A percentile compares a stretch with the other conserved stretches of the same genome.
These are phyloP conservation scores for Notoglanidium macrostoma DNA, from an alignment of 2,797 vertebrate species.

Conservation along the genomic window DNA sequence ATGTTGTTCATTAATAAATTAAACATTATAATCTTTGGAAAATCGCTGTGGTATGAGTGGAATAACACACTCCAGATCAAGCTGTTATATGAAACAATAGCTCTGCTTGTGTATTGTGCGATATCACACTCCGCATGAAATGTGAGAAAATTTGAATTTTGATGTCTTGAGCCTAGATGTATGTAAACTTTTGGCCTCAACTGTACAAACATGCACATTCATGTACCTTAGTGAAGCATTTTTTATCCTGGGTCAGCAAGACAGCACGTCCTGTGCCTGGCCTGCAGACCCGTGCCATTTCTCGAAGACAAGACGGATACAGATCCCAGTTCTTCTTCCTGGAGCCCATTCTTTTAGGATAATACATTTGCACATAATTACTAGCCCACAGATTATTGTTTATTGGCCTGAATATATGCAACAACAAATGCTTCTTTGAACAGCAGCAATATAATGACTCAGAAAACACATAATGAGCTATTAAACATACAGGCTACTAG, in stretches of 20 bases:
- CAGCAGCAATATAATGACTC: background rate
- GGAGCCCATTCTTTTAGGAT: constrained; percentile 86
- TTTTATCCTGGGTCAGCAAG: constrained; percentile 95
- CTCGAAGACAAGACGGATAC: constrained; percentile 90
- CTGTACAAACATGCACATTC: background rate
- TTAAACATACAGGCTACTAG: background rate
- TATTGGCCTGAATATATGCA: background rate
- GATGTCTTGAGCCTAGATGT: background rate
- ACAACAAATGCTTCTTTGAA: background rate
- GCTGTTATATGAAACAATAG: background rate
- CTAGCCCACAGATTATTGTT: background rate
- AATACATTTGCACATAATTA: constrained; percentile 9
- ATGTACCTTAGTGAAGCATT: constrained; percentile 92
- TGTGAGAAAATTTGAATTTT: background rate
- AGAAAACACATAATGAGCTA: background rate
- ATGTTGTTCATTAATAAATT: background rate
- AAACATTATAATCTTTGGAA: background rate
- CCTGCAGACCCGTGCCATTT: constrained; percentile 91
- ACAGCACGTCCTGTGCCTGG: constrained; percentile 88
- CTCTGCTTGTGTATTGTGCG: background rate
- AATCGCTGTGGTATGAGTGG: background rate
- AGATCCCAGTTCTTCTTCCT: constrained; percentile 97
- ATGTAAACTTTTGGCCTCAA: background rate
- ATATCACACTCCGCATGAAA: background rate
- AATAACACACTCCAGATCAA: background rate